These are phyloP conservation scores for human (Homo sapiens) DNA, from an alignment of 2,113 vertebrate species.

Conservation along the genomic window DNA sequence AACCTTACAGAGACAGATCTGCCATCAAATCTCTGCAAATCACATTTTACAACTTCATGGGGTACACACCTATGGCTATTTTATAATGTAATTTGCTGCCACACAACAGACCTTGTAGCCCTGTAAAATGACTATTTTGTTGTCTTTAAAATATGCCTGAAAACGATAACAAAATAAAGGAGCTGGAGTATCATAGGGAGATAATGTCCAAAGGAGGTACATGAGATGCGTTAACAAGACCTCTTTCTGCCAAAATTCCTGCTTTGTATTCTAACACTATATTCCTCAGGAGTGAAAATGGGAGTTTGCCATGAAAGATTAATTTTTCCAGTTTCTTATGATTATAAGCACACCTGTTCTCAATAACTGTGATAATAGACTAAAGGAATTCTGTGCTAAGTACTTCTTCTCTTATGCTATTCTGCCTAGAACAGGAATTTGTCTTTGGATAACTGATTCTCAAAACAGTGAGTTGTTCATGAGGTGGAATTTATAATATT, in stretches of 20 bases:
- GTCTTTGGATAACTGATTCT: conserved; percentile 47
- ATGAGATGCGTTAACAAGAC: conserved; percentile 53
- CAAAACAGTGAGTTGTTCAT: not conserved
- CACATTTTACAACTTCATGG: conserved; percentile 65
- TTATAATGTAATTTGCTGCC: conserved; percentile 30
- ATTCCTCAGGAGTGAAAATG: conserved; percentile 65
- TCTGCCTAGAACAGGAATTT: conserved; percentile 38
- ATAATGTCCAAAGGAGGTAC: not conserved
- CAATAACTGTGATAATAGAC: conserved; percentile 74
- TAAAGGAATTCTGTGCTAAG: conserved; percentile 64
- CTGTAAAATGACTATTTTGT: conserved; percentile 36
- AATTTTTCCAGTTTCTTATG: conserved; percentile 81
- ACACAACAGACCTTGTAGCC: not conserved
- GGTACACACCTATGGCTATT: conserved; percentile 56
- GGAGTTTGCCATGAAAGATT: conserved; percentile 76
- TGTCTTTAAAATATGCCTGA: conserved; percentile 34
- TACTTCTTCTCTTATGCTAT: conserved; percentile 50
- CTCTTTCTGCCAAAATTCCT: conserved; percentile 69
- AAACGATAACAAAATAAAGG: conserved; percentile 50
- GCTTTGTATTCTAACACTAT: conserved; percentile 77
- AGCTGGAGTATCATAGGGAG: not conserved
- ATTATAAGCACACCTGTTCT: conserved; percentile 82
- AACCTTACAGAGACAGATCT: conserved; percentile 69
- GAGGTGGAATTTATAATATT: not conserved
- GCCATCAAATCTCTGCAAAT: conserved; percentile 67